Evolutionary conservation across 2,888 invertebrate species (phyloP).

Genomic region (Pheosia gnoma): DNA sequence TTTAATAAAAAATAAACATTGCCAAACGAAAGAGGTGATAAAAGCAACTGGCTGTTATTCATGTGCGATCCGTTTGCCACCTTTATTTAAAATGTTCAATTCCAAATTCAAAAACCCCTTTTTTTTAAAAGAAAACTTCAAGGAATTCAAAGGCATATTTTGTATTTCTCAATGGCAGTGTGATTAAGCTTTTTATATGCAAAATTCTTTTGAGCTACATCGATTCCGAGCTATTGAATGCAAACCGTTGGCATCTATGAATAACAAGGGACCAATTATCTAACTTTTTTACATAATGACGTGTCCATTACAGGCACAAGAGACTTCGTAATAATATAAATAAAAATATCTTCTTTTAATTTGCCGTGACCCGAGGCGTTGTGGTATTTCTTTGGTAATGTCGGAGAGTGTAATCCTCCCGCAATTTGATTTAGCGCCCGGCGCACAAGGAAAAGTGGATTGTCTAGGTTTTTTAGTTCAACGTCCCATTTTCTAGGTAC

Average conservation of each 20-base stretch:
- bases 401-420: background rate
- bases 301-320: background rate
- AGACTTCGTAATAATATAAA: background rate
- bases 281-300: background rate
- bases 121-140: background rate
- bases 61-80: background rate
- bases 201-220: background rate
- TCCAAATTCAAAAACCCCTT: background rate
- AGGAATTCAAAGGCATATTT: background rate
- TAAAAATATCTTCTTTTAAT: background rate
- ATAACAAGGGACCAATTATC: background rate
- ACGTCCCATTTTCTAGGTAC: constrained; percentile 3
- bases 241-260: background rate
- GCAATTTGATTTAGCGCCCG: background rate
- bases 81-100: background rate
- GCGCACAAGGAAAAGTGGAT: background rate
- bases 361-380: background rate
- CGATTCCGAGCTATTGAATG: background rate
- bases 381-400: background rate
- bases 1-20: background rate
- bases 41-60: background rate
- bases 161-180: background rate
- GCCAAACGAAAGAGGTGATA: background rate
- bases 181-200: background rate
- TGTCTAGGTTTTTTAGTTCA: constrained; percentile 1